These are phyloP conservation scores for Eulimnadia texana DNA, from an alignment of 1,140 invertebrate species.

Conservation along the genomic window DNA sequence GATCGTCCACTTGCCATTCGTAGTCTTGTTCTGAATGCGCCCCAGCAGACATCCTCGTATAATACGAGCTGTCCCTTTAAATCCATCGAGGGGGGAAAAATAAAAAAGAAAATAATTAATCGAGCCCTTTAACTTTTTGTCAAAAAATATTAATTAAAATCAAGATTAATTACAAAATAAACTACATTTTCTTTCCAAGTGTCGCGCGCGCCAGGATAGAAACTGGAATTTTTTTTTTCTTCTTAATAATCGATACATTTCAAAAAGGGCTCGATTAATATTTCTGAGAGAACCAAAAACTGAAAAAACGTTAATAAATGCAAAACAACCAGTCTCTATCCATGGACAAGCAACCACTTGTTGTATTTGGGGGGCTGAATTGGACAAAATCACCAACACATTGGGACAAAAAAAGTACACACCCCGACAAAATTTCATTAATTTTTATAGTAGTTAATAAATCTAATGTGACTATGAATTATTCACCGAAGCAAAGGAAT, in stretches of 20 bases:
- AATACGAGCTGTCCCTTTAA: neutral
- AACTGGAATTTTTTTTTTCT: neutral
- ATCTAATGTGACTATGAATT: too few relatives aligned
- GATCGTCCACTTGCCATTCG: neutral
- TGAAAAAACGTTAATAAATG: neutral
- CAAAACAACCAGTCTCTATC: neutral
- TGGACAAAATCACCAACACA: neutral
- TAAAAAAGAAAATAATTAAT: neutral
- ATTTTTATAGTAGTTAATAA: too few relatives aligned
- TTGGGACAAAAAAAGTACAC: neutral
- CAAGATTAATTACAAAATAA: neutral
- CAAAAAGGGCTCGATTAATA: neutral
- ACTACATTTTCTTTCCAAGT: neutral
- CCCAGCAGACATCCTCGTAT: neutral
- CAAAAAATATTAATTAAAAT: neutral
- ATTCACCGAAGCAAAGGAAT: too few relatives aligned
- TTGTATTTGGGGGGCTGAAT: too few relatives aligned
- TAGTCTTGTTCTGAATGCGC: neutral
- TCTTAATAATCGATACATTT: neutral
- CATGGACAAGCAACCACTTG: neutral
- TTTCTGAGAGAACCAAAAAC: neutral
- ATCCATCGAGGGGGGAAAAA: neutral
- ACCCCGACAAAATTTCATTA: too few relatives aligned
- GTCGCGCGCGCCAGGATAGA: neutral
- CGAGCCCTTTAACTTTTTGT: neutral